Percentiles rank a stretch among this genome's conserved stretches.
Conservation (phyloP, 2,113 vertebrate species). For the Sceloporus undulatus region DNA sequence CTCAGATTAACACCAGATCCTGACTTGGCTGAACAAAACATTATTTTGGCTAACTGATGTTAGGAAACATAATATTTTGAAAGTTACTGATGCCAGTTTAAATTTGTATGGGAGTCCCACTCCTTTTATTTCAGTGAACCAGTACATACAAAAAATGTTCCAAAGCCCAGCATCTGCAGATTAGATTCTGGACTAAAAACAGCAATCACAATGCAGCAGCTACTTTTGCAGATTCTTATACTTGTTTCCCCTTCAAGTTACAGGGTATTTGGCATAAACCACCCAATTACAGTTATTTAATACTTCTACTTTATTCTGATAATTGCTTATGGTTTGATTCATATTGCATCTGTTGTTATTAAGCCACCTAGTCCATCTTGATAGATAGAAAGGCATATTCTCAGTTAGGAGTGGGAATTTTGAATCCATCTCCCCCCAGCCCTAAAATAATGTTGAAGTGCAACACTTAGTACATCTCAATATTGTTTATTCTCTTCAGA, state of each 20-base stretch:
- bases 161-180: neutral
- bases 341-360: too few relatives aligned
- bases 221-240: neutral
- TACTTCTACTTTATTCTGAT: too few relatives aligned
- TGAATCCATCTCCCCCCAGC: too few relatives aligned
- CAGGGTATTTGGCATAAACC: too few relatives aligned
- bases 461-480: too few relatives aligned
- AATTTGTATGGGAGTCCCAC: neutral
- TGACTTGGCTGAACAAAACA: neutral
- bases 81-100: neutral
- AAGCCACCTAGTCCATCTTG: too few relatives aligned
- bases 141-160: neutral
- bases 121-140: slow-evolving; percentile 14
- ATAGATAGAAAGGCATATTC: too few relatives aligned
- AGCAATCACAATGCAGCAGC: neutral
- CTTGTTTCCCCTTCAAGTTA: neutral
- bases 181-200: slow-evolving; percentile 31
- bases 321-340: too few relatives aligned
- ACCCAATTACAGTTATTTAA: too few relatives aligned
- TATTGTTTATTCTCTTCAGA: too few relatives aligned
- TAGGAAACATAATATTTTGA: slow-evolving; percentile 12
- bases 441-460: too few relatives aligned
- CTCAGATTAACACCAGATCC: neutral
- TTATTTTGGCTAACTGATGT: neutral
- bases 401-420: too few relatives aligned